Base-by-base conservation (phyloP, 2,113 vertebrate species). In the Triplophysa tibetana region DNA sequence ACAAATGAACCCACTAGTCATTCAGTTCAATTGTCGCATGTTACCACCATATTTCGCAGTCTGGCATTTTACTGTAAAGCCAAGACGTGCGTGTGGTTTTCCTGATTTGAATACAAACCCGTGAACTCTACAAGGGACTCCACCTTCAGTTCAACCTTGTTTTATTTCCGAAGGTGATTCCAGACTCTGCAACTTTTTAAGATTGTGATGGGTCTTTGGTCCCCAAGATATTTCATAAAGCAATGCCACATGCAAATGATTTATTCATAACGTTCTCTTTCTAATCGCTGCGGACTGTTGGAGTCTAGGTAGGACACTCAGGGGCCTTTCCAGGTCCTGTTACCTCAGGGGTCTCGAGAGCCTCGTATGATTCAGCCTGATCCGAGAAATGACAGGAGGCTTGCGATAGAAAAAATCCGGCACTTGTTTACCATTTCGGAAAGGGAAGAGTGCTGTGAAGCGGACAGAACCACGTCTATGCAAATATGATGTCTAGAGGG, bases 91-190 rank as follows among this genome's bases (percentile, higher is more conserved):
- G 52, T 79, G 83, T 62, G 85, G 83, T 87, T 87, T 83, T 19
- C 43, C 33, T 62, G 64, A 82, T 84, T 83, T 80, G 79, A 87
- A 87, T 82, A 78, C 50, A 54, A 69, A 79, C 79, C 76, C 80
- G 68, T 77, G 72, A 56, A 5, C 2, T 19, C 23, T 41, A 1
- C n/a, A 58, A 10, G 83, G 83, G 83, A 75, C 68, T 83, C 79
- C 56, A 77, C 76, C 72, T 43, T 63, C 21, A 50, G 16, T 58
- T 17, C 13, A 38, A 58, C 56, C n/a, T 48, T 56, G 26, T 17
- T 54, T 38, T 52, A 65, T 54, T 65, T 77, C 74, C 62, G 5
- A 75, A 75, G 2, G 9, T 26, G 9, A 62, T 48, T 63, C 72
- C 38, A 21, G 38, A 75, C 21, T 3, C n/a, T 56, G 3, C 11